A percentile compares a stretch with the other conserved stretches of the same genome.
These are phyloP conservation scores for Pantherophis vulpinus DNA, from an alignment of 2,797 vertebrate genomes.

Conservation along the genomic window DNA sequence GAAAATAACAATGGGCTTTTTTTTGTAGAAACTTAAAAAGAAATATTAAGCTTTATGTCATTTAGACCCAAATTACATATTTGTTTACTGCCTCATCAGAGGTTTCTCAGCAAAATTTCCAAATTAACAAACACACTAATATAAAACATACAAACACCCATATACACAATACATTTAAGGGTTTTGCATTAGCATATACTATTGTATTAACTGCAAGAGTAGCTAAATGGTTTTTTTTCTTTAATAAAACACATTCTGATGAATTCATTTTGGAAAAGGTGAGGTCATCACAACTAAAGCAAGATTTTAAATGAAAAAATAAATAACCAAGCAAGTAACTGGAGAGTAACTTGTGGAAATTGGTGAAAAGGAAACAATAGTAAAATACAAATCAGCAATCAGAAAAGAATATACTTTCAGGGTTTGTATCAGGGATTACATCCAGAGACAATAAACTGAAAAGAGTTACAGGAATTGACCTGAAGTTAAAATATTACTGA, in stretches of 20 bases:
- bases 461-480: neutral
- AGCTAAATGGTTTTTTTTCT: neutral
- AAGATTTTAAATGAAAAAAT: neutral
- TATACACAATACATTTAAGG: neutral
- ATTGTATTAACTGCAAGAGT: neutral
- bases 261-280: neutral
- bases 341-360: neutral
- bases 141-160: neutral
- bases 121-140: slow-evolving; percentile 5
- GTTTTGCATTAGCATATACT: neutral
- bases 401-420: neutral
- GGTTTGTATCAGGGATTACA: neutral
- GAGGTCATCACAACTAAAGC: neutral
- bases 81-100: slow-evolving; percentile 13
- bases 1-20: slow-evolving; percentile 6
- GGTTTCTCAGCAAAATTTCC: neutral
- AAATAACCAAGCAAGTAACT: neutral
- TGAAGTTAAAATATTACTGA: neutral
- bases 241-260: neutral
- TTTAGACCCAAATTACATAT: slow-evolving; percentile 29
- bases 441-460: neutral
- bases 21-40: slow-evolving; percentile 16
- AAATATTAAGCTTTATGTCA: neutral
- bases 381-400: neutral
- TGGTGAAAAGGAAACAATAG: neutral